Conservation (phyloP, 2,888 invertebrate genomes). For the Bellardia pandia region DNA sequence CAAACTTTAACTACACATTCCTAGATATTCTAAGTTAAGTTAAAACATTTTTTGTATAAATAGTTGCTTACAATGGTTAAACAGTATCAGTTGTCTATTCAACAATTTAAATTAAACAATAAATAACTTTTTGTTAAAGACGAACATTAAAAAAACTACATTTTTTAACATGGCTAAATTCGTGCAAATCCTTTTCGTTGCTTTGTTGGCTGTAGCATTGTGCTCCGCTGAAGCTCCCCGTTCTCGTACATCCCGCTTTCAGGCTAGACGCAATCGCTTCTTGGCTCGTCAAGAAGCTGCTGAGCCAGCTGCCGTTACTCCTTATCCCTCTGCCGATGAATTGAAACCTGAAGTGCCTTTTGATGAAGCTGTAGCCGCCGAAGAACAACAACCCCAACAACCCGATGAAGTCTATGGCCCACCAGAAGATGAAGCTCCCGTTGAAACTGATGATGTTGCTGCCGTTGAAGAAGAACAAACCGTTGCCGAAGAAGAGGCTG, state of each 20-base stretch:
- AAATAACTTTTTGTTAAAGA: constrained; percentile 17
- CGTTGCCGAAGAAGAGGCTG: constrained; percentile 53
- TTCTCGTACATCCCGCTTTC: constrained; percentile 75
- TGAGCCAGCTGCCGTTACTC: constrained; percentile 78
- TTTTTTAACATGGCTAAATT: constrained; percentile 77
- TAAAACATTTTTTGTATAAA: constrained; percentile 56
- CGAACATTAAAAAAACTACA: not conserved
- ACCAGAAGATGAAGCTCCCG: constrained; percentile 60
- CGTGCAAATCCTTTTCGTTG: constrained; percentile 75
- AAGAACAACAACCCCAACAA: constrained; percentile 63
- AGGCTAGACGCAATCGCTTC: constrained; percentile 76
- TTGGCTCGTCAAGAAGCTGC: constrained; percentile 79
- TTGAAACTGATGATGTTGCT: constrained; percentile 56
- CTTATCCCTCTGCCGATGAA: constrained; percentile 80
- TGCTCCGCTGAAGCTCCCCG: constrained; percentile 76
- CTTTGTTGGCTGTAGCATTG: constrained; percentile 69
- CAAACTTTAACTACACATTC: constrained; percentile 35
- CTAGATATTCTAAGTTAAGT: constrained; percentile 55
- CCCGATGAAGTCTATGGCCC: constrained; percentile 73
- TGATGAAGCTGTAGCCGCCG: constrained; percentile 76
- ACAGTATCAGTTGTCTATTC: constrained; percentile 65
- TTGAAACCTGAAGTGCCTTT: constrained; percentile 81
- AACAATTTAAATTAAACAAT: constrained; percentile 46
- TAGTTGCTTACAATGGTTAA: constrained; percentile 37
- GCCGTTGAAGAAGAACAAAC: constrained; percentile 44